Evolutionary conservation across 1,140 invertebrate genomes (phyloP), one percentile per base, ranked within the genome.

Genomic region (Seison nebaliae): DNA sequence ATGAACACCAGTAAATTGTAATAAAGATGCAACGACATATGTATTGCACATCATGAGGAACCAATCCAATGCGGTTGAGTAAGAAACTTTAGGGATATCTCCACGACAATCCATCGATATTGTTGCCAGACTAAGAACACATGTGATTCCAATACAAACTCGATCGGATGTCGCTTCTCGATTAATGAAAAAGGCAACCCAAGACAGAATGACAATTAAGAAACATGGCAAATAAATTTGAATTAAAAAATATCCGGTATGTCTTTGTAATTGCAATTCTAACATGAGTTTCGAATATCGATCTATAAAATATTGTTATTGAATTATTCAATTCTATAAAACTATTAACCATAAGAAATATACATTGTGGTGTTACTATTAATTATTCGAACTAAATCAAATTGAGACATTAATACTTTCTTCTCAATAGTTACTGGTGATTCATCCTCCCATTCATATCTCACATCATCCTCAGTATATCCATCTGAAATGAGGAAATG

Each of bases 91-190:
- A 3, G 76, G 76, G 30, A 80, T 57, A 60, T 79, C 74, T 9
- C 71, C 76, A 33, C 76, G 65, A 0, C 73, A 74, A 54, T 81
- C 76, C 41, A 79, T 56, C 8, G 76, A 30, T 9, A 38, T 12
- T 7, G 36, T 30, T 8, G 31, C 22, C 11, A 36, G 7, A 42
- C 54, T 65, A 2, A 40, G 22, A 14, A 40, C 30, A 17, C 30
- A 34, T 32, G 35, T 40, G 14, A 40, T 64, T 74, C 73, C 76
- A 14, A 40, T 40, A 30, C 31, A 34, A 2, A 28, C 30, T 44
- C 77, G 59, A 56, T 80, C 76, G 0, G 75, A 72, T 1, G 81
- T 88, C 0, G 81, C 81, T 59, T 91, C 81, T 17, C 80, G 66
- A 60, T 88, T 79, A 22, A 86, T 79, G 49, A 52, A 59, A 44